Base-by-base conservation (phyloP, 1,140 invertebrate genomes). In the Artemia franciscana region DNA sequence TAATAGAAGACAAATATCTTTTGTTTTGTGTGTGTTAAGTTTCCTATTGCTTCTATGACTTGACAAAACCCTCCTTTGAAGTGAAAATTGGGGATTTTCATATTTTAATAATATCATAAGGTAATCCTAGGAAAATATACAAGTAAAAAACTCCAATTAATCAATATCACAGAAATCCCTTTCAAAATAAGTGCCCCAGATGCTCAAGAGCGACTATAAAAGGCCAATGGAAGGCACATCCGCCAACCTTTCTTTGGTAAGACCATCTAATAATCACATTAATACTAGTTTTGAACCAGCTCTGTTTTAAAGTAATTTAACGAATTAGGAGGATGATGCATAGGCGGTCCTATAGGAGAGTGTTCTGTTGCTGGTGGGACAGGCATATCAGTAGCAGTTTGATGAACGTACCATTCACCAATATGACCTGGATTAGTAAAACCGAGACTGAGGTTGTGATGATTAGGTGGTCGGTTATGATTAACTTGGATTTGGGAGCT, bases 331-430 rank as follows among this genome's bases (percentile, higher is more conserved):
- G 57, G 62, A 24, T 64, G 63, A 5, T 62, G 63, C 27, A 62
- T 39, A 25, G 59, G 60, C 15, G 60, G 24, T 27, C 78, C 76
- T 64, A 82, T 73, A 7, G 78, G 75, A 21, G 78, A 78, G 64
- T 78, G 76, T 67, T 79, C 77, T 62, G 73, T 78, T 70, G 72
- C 74, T 23, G 78, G 69, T 65, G 76, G 70, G 69, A 73, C 70
- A 67, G 77, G 70, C 74, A 77, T 76, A 3, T 75, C 75, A 2
- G 71, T 72, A 2, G 74, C 71, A 62, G 74, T 76, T 67, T 78
- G 77, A 66, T 79, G 81, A 28, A 80, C 74, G 71, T 83, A 79
- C 82, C 82, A 80, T 69, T 83, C 77, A 69, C 75, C 75, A 65
- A 81, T 68, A 67, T 79, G 71, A 60, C 78, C 73, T 66, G 69